Conservation (phyloP, 2,113 vertebrate species). For the Nothocercus nigrocapillus region DNA sequence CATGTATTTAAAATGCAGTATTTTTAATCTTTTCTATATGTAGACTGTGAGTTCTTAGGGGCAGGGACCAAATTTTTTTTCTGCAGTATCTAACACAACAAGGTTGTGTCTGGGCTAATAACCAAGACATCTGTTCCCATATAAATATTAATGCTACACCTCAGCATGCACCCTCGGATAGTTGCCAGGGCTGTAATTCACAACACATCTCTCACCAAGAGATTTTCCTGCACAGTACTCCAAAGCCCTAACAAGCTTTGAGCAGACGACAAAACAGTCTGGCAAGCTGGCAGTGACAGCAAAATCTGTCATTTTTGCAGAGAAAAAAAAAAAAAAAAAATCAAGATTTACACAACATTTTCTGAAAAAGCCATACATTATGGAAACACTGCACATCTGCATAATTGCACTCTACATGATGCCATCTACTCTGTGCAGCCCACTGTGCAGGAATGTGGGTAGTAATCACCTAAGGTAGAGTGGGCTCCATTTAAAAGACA, state of each 20-base stretch:
- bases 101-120: background rate
- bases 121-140: conserved; percentile 6
- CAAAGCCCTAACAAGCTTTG: conserved; percentile 36
- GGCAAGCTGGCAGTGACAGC: background rate
- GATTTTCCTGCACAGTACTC: background rate
- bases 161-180: background rate
- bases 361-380: background rate
- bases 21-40: background rate
- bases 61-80: background rate
- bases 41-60: background rate
- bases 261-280: conserved; percentile 13
- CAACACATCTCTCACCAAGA: background rate
- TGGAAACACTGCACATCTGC: background rate
- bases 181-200: conserved; percentile 1
- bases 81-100: background rate
- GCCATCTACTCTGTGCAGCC: background rate
- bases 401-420: background rate
- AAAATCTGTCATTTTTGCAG: conserved; percentile 16
- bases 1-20: background rate
- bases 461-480: background rate
- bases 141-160: conserved; percentile 8
- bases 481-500: conserved; percentile 2
- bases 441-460: conserved; percentile 15
- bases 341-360: background rate
- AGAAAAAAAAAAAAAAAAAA: background rate